phyloP scores from a whole-genome alignment of 2,113 vertebrate genomes.

The Thunnus thynnus region DNA sequence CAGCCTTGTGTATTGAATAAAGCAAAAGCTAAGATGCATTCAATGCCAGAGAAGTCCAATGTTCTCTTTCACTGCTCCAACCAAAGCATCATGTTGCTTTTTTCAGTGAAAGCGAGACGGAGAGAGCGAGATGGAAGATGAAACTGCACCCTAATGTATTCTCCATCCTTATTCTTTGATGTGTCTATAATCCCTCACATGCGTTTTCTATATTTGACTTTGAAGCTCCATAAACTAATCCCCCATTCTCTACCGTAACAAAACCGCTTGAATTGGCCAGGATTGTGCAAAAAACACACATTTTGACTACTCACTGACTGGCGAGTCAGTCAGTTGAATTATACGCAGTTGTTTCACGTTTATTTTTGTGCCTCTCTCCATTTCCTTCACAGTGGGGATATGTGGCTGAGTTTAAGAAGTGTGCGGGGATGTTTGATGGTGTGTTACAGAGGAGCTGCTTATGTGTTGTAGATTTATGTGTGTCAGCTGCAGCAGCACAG shows the following conservation, averaged over 20 bases:
- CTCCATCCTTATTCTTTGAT: slow-evolving; percentile 74
- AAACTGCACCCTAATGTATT: slow-evolving; percentile 46
- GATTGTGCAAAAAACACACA: slow-evolving; percentile 57
- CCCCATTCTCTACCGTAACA: slow-evolving; percentile 68
- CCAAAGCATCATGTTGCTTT: background rate
- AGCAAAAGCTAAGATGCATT: background rate
- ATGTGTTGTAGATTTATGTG: slow-evolving; percentile 57
- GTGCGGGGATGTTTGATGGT: slow-evolving; percentile 33
- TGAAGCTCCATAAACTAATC: slow-evolving; percentile 75
- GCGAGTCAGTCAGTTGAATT: slow-evolving; percentile 6
- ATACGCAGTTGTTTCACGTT: slow-evolving; percentile 7
- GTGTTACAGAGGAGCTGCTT: slow-evolving; percentile 46
- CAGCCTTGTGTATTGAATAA: background rate
- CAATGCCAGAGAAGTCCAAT: background rate
- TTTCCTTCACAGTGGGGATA: background rate
- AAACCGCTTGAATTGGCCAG: slow-evolving; percentile 65
- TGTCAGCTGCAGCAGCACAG: slow-evolving; percentile 57
- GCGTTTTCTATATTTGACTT: slow-evolving; percentile 77
- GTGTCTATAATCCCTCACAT: slow-evolving; percentile 78
- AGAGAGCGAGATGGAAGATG: slow-evolving; percentile 50
- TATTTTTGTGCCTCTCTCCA: background rate
- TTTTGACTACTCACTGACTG: slow-evolving; percentile 51
- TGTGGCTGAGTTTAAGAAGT: background rate
- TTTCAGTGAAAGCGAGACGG: background rate
- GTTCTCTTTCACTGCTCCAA: background rate